phyloP scores from a whole-genome alignment of 1,140 invertebrate species.

The Laupala kohalensis region DNA sequence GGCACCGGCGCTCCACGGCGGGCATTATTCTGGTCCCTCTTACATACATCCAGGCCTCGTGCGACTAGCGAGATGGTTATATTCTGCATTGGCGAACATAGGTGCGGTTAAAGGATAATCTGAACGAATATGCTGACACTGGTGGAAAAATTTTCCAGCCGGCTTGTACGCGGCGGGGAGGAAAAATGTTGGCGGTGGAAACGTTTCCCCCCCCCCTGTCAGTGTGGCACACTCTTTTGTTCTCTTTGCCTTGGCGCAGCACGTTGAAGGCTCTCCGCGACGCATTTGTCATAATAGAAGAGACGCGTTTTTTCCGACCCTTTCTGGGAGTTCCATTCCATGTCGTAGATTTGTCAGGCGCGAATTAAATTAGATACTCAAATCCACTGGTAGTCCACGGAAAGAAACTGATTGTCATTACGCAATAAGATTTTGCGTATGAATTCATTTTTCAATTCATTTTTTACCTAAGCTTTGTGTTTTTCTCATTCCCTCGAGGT shows the following conservation, averaged over 20 bases:
- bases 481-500: no score
- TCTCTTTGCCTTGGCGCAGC: not conserved
- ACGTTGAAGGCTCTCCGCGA: not conserved
- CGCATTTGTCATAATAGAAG: not conserved
- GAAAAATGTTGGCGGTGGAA: not conserved
- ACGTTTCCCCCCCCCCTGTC: not conserved
- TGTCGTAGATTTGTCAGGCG: no score
- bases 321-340: no score
- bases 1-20: not conserved
- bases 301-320: not conserved
- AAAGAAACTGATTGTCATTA: no score
- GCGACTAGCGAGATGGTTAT: not conserved
- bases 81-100: not conserved
- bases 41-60: not conserved
- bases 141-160: not conserved
- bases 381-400: no score
- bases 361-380: no score
- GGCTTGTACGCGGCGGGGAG: not conserved
- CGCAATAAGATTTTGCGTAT: no score
- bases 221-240: not conserved
- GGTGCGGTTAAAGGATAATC: not conserved
- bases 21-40: not conserved
- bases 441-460: no score
- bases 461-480: no score
- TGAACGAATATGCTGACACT: not conserved